Evolutionary conservation across 2,113 vertebrate genomes (phyloP).

Genomic region (Catharus bicknelli): DNA sequence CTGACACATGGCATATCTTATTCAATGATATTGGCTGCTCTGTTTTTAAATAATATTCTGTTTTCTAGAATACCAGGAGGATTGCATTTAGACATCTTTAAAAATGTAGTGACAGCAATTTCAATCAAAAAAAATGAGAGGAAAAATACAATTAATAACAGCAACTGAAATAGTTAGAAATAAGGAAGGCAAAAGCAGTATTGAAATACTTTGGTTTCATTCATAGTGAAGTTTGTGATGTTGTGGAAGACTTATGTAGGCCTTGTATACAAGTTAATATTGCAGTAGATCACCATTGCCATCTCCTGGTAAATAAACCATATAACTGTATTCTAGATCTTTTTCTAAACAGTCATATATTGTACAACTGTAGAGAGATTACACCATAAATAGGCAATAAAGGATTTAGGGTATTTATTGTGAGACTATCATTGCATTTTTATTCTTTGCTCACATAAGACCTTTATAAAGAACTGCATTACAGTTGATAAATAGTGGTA

Average conservation of each 20-base stretch:
- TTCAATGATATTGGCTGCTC: constrained; percentile 22
- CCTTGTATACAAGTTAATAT: background rate
- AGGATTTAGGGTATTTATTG: constrained; percentile 70
- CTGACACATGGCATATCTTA: background rate
- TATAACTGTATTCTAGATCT: constrained; percentile 43
- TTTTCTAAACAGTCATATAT: constrained; percentile 57
- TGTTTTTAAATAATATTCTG: constrained; percentile 42
- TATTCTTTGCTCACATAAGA: constrained; percentile 69
- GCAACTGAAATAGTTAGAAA: constrained; percentile 58
- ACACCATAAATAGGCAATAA: constrained; percentile 66
- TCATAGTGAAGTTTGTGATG: constrained; percentile 3
- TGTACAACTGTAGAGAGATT: constrained; percentile 54
- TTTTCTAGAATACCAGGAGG: constrained; percentile 25
- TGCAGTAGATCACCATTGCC: constrained; percentile 79
- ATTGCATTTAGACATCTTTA: constrained; percentile 44
- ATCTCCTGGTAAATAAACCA: constrained; percentile 75
- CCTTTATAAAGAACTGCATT: constrained; percentile 69
- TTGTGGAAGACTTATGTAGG: background rate
- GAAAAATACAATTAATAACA: constrained; percentile 34
- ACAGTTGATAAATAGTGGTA: constrained; percentile 65
- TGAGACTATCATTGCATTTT: constrained; percentile 63
- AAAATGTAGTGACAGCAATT: constrained; percentile 51
- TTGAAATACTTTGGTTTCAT: constrained; percentile 38
- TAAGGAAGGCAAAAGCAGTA: constrained; percentile 43
- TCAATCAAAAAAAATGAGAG: constrained; percentile 51